phyloP scores from a whole-genome alignment of 2,797 vertebrate genomes.

The Parauchenoglanis ngamensis region DNA sequence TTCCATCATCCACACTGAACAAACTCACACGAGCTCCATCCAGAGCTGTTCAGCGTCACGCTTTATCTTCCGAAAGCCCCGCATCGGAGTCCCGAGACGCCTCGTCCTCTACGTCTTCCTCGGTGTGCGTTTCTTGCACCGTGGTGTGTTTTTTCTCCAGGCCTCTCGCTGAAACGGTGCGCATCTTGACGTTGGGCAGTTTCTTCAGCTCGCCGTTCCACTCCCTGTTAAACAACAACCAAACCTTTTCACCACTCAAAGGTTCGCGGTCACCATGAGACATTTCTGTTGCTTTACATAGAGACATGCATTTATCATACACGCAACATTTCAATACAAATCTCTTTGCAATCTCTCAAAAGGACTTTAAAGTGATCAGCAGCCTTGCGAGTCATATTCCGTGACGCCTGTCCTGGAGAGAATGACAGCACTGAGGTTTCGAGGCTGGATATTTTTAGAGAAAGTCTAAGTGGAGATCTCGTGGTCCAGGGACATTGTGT shows the following conservation, averaged over 20 bases:
- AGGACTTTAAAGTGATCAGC: too few species aligned
- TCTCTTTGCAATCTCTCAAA: too few species aligned
- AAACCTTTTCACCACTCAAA: not conserved
- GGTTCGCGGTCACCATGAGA: not conserved
- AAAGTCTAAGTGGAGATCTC: too few species aligned
- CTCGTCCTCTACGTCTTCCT: slow-evolving; percentile 59
- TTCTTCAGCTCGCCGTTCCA: slow-evolving; percentile 94
- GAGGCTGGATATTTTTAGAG: too few species aligned
- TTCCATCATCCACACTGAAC: not conserved
- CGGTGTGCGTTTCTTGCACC: slow-evolving; percentile 48
- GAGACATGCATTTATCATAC: too few species aligned
- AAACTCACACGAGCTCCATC: not conserved
- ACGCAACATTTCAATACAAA: too few species aligned
- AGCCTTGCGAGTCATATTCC: too few species aligned
- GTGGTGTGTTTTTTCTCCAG: slow-evolving; percentile 38
- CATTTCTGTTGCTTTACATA: too few species aligned
- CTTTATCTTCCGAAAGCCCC: slow-evolving; percentile 35
- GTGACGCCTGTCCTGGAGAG: too few species aligned
- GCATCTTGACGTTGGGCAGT: slow-evolving; percentile 92
- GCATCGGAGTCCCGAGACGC: slow-evolving; percentile 59
- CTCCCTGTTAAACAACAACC: slow-evolving; percentile 73
- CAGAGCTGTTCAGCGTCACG: not conserved
- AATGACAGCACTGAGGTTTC: too few species aligned
- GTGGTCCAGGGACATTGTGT: too few species aligned
- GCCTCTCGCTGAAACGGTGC: slow-evolving; percentile 80